Conservation (phyloP, 2,113 vertebrate genomes). For the Pseudorasbora parva region DNA sequence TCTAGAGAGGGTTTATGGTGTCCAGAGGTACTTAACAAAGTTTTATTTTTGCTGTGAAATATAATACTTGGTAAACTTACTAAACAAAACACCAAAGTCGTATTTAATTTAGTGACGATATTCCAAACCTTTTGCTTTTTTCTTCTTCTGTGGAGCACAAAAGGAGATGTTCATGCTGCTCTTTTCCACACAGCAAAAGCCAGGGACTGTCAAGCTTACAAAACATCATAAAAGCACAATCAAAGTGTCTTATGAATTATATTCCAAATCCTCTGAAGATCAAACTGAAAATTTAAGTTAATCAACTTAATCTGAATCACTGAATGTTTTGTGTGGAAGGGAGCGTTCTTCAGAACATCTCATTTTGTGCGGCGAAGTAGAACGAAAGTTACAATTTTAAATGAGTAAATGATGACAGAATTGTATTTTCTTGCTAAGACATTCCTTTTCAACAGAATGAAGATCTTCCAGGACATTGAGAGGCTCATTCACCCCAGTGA, state of each 20-base stretch:
- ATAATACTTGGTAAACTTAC: too few species aligned
- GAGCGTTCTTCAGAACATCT: background rate
- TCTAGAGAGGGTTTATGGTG: conserved; percentile 92
- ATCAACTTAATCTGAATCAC: background rate
- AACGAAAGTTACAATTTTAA: background rate
- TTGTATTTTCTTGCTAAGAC: background rate
- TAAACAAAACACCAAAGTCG: background rate
- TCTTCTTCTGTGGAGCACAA: background rate
- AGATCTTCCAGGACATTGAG: conserved; percentile 98
- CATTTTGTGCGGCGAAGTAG: background rate
- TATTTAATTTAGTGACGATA: background rate
- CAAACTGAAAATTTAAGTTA: background rate
- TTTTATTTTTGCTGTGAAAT: too few species aligned
- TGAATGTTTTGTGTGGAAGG: background rate
- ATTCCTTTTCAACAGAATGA: conserved; percentile 81
- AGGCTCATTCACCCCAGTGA: conserved; percentile 95
- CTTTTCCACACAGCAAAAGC: background rate
- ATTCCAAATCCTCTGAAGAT: background rate
- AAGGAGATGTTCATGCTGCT: background rate
- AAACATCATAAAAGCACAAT: background rate
- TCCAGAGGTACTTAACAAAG: conserved; percentile 83
- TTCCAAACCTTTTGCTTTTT: background rate
- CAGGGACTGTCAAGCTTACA: background rate
- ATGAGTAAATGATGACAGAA: conserved; percentile 60
- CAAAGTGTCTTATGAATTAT: background rate